Percentiles rank a stretch among this genome's conserved stretches.
These are phyloP conservation scores for Ormyrus rosae DNA, from an alignment of 2,888 invertebrate genomes.

Conservation along the genomic window DNA sequence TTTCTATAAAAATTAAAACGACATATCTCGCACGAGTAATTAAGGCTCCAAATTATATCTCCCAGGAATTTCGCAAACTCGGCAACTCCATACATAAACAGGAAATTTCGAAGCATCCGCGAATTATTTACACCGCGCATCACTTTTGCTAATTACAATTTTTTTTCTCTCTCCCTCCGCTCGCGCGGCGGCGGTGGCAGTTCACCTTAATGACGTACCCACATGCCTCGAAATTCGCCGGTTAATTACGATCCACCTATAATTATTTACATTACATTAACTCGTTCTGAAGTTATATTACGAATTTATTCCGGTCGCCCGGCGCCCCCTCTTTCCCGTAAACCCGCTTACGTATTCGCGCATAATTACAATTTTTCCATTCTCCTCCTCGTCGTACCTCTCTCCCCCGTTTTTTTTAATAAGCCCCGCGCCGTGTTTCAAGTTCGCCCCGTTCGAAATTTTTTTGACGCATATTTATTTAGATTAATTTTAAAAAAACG, in stretches of 20 bases:
- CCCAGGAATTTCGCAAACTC: too few species aligned
- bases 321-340: background rate
- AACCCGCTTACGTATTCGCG: conserved; percentile 8
- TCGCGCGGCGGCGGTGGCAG: too few species aligned
- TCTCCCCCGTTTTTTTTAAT: conserved; percentile 11
- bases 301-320: conserved; percentile 9
- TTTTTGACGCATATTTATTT: conserved; percentile 49
- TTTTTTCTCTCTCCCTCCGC: background rate
- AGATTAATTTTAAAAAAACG: conserved; percentile 32
- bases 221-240: conserved; percentile 2
- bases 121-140: too few species aligned
- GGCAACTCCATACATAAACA: too few species aligned
- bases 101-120: too few species aligned
- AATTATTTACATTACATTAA: conserved; percentile 36
- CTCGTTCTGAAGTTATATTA: background rate
- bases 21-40: too few species aligned
- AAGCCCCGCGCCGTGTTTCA: conserved; percentile 17
- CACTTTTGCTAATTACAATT: background rate
- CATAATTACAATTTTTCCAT: conserved; percentile 18
- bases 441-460: conserved; percentile 14
- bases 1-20: too few species aligned
- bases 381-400: too few species aligned
- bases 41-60: too few species aligned
- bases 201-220: background rate
- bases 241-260: conserved; percentile 13